Evolutionary conservation across 64 coral and sea anemone species (phyloP), one percentile per base, ranked within the genome.

Genomic region (Dendronephthya gigantea): DNA sequence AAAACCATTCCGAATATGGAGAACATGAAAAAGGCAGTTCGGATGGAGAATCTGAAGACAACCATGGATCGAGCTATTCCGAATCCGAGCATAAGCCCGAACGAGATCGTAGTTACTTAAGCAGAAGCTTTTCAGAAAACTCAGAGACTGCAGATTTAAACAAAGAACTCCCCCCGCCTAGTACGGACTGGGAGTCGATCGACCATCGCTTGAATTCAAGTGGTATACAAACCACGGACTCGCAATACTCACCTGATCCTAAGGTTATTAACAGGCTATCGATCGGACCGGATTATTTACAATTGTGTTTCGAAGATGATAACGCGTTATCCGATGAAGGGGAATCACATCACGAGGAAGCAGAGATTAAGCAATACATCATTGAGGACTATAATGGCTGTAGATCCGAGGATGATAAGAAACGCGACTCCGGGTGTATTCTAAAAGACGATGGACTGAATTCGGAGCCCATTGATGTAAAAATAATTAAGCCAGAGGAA

Each of bases 251-350:
- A 0, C 72, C 72, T 36, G 72, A 79, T 79, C 72, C 72, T 12
- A 79, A 79, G 36, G 72, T 79, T 19, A 79, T 79, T 35, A 79
- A 79, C 29, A 79, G 72, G 36, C 36, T 79, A 79, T 79, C 72
- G 9, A 79, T 79, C 72, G 72, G 72, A 12, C 72, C 72, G 22
- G 72, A 79, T 39, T 79, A 79, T 35, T 79, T 79, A 39, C 72
- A 79, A 39, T 9, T 79, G 72, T 79, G 72, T 79, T 79, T 79
- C 72, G 32, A 10, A 39, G 72, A 79, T 17, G 72, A 79, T 17
- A 29, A 33, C 13, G 72, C 72, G 32, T 29, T 79, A 10, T 79
- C 72, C 27, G 72, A 79, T 35, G 72, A 79, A 39, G 72, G 36
- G 6, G 72, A 79, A 34, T 0, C 32, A 1, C 55, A 62, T 62